These are phyloP conservation scores for Drosophila niveifrons DNA, from an alignment of 2,888 invertebrate genomes.

Conservation along the genomic window DNA sequence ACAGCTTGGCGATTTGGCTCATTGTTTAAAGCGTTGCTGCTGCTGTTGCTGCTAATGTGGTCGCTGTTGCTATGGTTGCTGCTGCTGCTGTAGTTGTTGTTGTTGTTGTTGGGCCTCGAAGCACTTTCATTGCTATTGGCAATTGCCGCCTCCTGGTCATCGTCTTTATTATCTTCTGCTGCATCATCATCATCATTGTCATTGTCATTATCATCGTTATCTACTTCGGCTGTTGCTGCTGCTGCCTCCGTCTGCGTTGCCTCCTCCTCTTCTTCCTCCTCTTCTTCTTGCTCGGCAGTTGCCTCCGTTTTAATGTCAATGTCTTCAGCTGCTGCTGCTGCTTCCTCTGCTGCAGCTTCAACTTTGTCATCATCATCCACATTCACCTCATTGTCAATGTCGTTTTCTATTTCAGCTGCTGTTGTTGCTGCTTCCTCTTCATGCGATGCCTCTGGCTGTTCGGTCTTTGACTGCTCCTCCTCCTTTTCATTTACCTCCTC, in stretches of 20 bases:
- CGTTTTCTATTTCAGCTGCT: conserved; percentile 52
- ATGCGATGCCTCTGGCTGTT: conserved; percentile 1
- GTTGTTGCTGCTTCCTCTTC: conserved; percentile 28
- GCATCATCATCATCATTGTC: conserved; percentile 28
- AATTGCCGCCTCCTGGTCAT: conserved; percentile 45
- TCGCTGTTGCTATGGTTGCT: neutral
- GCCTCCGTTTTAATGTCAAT: conserved; percentile 9
- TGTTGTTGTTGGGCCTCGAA: conserved; percentile 23
- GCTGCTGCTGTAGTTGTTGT: neutral
- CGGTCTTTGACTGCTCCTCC: neutral
- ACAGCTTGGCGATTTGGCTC: conserved; percentile 45
- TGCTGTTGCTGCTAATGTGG: conserved; percentile 10
- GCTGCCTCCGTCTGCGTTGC: conserved; percentile 28
- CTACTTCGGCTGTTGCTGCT: conserved; percentile 23
- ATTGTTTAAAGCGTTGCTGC: conserved; percentile 15
- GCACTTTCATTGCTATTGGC: conserved; percentile 52
- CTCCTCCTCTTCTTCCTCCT: conserved; percentile 19
- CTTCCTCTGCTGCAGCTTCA: conserved; percentile 14
- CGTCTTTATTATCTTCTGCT: conserved; percentile 35
- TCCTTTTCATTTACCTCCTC: conserved; percentile 1
- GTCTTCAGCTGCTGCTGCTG: conserved; percentile 5
- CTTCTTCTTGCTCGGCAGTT: neutral
- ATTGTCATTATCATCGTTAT: conserved; percentile 10
- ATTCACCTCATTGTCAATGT: conserved; percentile 69
- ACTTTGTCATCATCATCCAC: conserved; percentile 57